Evolutionary conservation across 2,888 invertebrate species (phyloP).

Genomic region (Epistrophella euchroma): DNA sequence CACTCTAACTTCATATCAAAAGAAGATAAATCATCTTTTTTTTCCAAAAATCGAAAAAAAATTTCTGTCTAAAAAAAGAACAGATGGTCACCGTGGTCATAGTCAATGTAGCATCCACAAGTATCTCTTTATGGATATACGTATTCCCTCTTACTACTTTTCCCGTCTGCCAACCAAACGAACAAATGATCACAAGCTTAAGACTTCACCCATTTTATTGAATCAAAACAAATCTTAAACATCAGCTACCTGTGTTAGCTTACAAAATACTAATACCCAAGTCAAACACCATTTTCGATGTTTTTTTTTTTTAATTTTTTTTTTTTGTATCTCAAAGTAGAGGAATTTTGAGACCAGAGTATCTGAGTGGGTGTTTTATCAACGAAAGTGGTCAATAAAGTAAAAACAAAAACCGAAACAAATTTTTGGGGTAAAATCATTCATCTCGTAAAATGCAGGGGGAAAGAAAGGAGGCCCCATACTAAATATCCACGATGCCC

Average conservation of each 20-base stretch:
- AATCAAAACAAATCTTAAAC: constrained; percentile 71
- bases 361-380: constrained; percentile 37
- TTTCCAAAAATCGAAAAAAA: background rate
- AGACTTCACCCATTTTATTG: constrained; percentile 73
- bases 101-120: background rate
- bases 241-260: constrained; percentile 75
- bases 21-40: no score
- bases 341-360: background rate
- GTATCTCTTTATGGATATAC: constrained; percentile 1
- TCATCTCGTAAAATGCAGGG: background rate
- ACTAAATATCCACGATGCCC: background rate
- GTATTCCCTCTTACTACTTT: background rate
- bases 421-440: background rate
- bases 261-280: constrained; percentile 49
- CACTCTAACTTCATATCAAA: no score
- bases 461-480: background rate
- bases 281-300: constrained; percentile 59
- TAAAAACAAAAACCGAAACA: background rate
- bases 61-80: no score
- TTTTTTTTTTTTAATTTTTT: constrained; percentile 25
- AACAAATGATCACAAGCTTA: constrained; percentile 50
- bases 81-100: background rate
- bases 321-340: constrained; percentile 1
- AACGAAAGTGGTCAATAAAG: constrained; percentile 24
- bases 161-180: background rate